Percentiles rank a stretch among this genome's conserved stretches.
Conservation (phyloP, 2,888 invertebrate species). For the Amaurobius ferox region DNA sequence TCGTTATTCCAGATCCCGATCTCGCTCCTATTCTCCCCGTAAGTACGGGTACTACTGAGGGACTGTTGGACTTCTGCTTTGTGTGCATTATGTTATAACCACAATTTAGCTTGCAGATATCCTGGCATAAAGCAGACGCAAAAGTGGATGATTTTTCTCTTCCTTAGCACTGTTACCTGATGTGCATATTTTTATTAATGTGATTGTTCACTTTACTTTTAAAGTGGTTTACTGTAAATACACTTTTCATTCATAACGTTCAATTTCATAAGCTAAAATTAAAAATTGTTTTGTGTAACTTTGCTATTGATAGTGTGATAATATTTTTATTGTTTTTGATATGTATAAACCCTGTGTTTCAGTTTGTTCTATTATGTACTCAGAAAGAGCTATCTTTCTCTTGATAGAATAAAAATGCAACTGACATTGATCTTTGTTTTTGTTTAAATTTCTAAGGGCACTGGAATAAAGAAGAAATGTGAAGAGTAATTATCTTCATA, state of each 20-base stretch:
- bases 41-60: constrained; percentile 77
- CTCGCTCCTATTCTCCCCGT: constrained; percentile 88
- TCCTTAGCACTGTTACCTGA: constrained; percentile 12
- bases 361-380: constrained; percentile 20
- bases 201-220: constrained; percentile 16
- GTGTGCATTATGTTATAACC: constrained; percentile 31
- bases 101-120: constrained; percentile 36
- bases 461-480: constrained; percentile 63
- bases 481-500: constrained; percentile 66
- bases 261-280: not conserved
- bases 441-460: constrained; percentile 71
- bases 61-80: constrained; percentile 28
- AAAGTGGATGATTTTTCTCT: constrained; percentile 20
- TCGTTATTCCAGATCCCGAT: constrained; percentile 84
- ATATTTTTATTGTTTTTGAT: constrained; percentile 2
- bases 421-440: constrained; percentile 69
- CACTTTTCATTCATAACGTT: constrained; percentile 35
- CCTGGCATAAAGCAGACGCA: not conserved
- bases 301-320: constrained; percentile 16
- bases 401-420: constrained; percentile 56
- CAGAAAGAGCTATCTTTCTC: constrained; percentile 42
- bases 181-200: constrained; percentile 10
- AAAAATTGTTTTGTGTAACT: constrained; percentile 14
- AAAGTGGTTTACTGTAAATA: constrained; percentile 41
- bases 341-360: constrained; percentile 16